Conservation (phyloP, 1,140 invertebrate genomes). For the Augochlora pura region DNA sequence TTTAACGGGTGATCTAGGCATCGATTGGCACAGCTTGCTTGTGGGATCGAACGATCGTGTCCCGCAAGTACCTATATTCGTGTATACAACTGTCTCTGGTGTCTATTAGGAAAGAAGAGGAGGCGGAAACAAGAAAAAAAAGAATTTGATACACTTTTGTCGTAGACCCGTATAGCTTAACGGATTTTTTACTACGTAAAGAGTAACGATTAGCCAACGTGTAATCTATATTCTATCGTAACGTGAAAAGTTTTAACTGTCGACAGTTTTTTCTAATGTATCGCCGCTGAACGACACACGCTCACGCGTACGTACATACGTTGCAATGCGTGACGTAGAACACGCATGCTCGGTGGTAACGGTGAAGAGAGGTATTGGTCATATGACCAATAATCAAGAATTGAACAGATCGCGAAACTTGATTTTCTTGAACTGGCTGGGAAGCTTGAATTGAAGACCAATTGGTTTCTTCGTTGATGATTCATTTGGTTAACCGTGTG, state of each 20-base stretch:
- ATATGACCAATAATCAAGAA: too few relatives aligned
- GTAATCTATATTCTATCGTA: constrained; percentile 42
- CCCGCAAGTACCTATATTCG: constrained; percentile 9
- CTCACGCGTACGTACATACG: neutral
- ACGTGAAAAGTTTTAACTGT: constrained; percentile 31
- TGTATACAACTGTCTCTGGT: constrained; percentile 28
- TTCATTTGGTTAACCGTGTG: too few relatives aligned
- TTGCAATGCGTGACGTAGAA: too few relatives aligned
- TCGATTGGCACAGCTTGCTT: neutral
- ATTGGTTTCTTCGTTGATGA: too few relatives aligned
- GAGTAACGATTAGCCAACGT: constrained; percentile 36
- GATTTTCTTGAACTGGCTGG: too few relatives aligned
- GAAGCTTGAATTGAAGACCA: too few relatives aligned
- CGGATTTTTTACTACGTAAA: constrained; percentile 43
- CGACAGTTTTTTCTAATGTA: constrained; percentile 38
- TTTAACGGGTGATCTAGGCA: neutral
- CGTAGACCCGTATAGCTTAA: constrained; percentile 45
- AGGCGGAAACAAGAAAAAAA: neutral
- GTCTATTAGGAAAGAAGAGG: constrained; percentile 2
- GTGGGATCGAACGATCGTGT: neutral
- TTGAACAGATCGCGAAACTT: too few relatives aligned
- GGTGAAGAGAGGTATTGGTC: too few relatives aligned
- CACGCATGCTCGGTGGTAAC: too few relatives aligned
- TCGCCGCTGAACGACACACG: neutral
- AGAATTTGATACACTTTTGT: constrained; percentile 45